Conservation (phyloP, 2,113 vertebrate species). For the Anser brachyrhynchus region DNA sequence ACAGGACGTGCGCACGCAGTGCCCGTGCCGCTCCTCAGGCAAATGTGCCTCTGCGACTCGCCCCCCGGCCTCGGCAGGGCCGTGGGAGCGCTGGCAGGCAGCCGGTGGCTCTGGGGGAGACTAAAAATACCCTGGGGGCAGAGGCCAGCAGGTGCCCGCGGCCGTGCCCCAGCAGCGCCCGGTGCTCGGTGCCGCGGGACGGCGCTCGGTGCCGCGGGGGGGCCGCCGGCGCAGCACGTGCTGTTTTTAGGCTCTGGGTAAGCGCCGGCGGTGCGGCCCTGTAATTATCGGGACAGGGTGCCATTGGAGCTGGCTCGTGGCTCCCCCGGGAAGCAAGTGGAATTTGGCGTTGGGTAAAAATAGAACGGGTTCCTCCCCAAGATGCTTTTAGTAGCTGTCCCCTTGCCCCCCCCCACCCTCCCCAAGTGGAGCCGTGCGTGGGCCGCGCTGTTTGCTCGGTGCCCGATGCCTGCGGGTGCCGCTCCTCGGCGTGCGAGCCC, state of each 20-base stretch:
- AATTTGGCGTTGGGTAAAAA: conserved; percentile 29
- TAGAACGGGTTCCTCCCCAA: conserved; percentile 24
- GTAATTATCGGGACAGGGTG: neutral
- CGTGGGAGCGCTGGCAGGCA: too few relatives aligned
- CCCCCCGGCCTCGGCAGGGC: neutral
- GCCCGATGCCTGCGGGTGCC: too few relatives aligned
- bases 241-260: conserved; percentile 29
- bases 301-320: neutral
- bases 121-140: neutral
- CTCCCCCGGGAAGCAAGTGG: neutral
- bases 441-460: too few relatives aligned
- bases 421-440: too few relatives aligned
- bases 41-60: neutral
- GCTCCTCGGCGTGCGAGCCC: too few relatives aligned
- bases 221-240: neutral
- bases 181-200: too few relatives aligned
- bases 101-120: too few relatives aligned
- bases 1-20: fast-evolving
- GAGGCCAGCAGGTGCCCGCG: fast-evolving
- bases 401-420: neutral
- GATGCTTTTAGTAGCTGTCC: neutral
- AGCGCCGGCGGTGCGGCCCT: neutral
- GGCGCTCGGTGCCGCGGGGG: neutral
- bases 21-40: neutral
- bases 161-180: too few relatives aligned